Base-by-base conservation (phyloP, 2,113 vertebrate species). In the Scartelaos histophorus region DNA sequence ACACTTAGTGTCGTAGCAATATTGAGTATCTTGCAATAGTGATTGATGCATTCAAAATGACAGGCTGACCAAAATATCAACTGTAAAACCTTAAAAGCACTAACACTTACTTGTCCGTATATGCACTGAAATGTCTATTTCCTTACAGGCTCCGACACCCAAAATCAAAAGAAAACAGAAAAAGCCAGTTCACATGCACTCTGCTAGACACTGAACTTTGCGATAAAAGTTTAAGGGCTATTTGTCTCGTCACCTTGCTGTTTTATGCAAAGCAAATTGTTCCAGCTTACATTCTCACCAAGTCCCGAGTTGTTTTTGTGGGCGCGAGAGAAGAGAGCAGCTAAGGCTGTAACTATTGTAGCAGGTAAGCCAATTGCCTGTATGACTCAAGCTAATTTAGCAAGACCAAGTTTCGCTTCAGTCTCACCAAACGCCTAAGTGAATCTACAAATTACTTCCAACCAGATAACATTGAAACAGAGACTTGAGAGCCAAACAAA, bases 311-410 rank as follows among this genome's bases (percentile, higher is more conserved):
- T 58, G 56, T 25, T 58, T 25, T 58, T 58, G 56, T 25, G 11
- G 56, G 12, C 24, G 56, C 25, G 56, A 5, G 24, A 58, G 56
- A 58, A 58, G 25, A 58, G 53, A 57, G 56, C 22, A 25, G 13
- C 56, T 58, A 25, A 24, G 56, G 24, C 56, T 13, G 13, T 25
- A 58, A 25, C 56, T 58, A 25, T 58, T 58, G 56, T 58, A 25
- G 56, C 22, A 58, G 56, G 13, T 58, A 25, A 58, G 56, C 56
- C 22, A 25, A 57, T 58, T 58, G 56, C 56, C 56, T 58, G 56
- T 25, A 58, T 25, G 22, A 58, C 22, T 58, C 22, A 58, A 25
- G 56, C n/a, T 58, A 56, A 56, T 56, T 56, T 22, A 58, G 12
- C 22, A 58, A 58, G 22, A 58, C 22, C 22, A 58, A 25, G 56